Evolutionary conservation across 1,140 invertebrate species (phyloP), one percentile per base, ranked within the genome.

Genomic region (Procambarus virginalis): DNA sequence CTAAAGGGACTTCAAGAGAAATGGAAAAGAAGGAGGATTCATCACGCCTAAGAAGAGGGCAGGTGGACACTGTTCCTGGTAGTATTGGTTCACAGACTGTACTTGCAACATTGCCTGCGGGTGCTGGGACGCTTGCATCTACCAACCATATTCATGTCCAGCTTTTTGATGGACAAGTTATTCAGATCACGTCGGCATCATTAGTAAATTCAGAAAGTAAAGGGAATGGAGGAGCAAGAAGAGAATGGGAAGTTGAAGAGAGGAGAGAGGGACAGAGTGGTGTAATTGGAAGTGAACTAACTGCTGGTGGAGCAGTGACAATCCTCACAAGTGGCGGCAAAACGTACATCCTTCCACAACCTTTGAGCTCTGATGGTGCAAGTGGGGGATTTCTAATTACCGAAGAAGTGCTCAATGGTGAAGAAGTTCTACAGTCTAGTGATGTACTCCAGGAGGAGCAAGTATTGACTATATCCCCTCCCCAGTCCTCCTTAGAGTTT

Each of bases 271-370:
- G 75, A 20, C 55, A 17, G 3, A 14, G 51, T 60, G n/a, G 51
- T 14, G n/a, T 78, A 22, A 76, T 20, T 20, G 84, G 51, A 76
- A 46, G 73, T 22, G 73, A 58, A n/a, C 8, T 77, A n/a, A 20
- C 22, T 8, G 46, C 73, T 55, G 70, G 70, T 45, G 75, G 75
- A 34, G 51, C 84, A 17, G 73, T 86, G 49, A 86, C 84, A 0
- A 51, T 86, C 51, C 84, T 86, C 75, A 86, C 84, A 4, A 86
- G 70, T 78, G 55, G 78, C 46, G 84, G 84, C n/a, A 86, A 86
- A 58, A 78, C 84, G 0, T 86, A 86, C 75, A 86, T 86, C 8
- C 51, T 86, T 8, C 84, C 84, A 8, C 84, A 86, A 34, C 75
- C 64, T 45, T 9, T 86, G n/a, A 64, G 17, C 51, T 76, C 83